A percentile compares a stretch with the other conserved stretches of the same genome.
phyloP scores from a whole-genome alignment of 1,140 invertebrate genomes.

The Lepidurus arcticus region DNA sequence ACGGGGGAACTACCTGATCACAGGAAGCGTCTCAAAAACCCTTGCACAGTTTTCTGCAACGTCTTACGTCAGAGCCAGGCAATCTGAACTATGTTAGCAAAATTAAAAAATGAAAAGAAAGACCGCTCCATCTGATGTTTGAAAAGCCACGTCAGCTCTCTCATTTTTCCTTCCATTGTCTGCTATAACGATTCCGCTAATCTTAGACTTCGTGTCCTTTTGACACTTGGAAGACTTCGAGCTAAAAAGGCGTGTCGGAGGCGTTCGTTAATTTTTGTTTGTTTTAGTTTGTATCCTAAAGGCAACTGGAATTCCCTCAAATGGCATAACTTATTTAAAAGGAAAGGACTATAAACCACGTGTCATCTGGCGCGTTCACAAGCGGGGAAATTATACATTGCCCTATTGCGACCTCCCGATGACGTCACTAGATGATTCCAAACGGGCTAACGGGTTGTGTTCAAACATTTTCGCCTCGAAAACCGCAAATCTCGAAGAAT shows the following conservation, averaged over 20 bases:
- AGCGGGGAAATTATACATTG: too few species aligned
- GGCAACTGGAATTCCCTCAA: too few species aligned
- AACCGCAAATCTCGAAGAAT: too few species aligned
- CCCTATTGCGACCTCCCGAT: too few species aligned
- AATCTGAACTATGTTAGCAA: background rate
- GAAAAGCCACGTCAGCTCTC: background rate
- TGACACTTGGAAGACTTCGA: background rate
- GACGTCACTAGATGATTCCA: too few species aligned
- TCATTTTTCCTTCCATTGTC: constrained; percentile 5
- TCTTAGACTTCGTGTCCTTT: background rate
- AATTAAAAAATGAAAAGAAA: background rate
- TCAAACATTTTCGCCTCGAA: too few species aligned
- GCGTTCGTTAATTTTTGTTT: background rate
- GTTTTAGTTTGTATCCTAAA: too few species aligned
- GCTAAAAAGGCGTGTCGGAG: background rate
- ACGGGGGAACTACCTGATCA: background rate
- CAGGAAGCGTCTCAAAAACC: background rate
- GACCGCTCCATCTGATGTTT: background rate
- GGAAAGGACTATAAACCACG: too few species aligned
- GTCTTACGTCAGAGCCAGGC: background rate
- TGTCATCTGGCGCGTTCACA: too few species aligned
- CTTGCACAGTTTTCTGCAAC: background rate
- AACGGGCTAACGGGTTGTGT: too few species aligned
- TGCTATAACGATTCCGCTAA: background rate
- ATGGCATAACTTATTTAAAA: too few species aligned